These are phyloP conservation scores for Sparidentex hasta DNA, from an alignment of 2,797 vertebrate species.

Conservation along the genomic window DNA sequence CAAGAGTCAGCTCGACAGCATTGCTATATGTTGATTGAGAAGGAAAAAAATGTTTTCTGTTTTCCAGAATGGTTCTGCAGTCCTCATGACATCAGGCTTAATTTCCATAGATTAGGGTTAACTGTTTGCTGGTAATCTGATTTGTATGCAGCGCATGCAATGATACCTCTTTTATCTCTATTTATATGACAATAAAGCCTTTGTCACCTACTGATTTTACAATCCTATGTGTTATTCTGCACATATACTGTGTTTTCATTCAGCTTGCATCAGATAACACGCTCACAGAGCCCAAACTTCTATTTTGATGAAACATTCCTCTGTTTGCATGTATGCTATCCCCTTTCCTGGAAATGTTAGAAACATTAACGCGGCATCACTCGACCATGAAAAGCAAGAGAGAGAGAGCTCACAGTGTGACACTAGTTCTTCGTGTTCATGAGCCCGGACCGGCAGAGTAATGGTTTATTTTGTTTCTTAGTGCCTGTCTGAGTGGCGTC, in stretches of 20 bases:
- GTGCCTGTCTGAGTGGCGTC: conserved; percentile 48
- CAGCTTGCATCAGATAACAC: neutral
- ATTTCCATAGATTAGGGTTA: neutral
- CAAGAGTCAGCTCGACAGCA: neutral
- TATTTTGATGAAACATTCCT: neutral
- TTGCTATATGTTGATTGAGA: neutral
- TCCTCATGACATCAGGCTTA: neutral
- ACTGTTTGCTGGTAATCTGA: neutral
- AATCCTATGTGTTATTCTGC: neutral
- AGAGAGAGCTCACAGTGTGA: conserved; percentile 18
- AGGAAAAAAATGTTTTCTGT: neutral
- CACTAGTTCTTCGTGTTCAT: conserved; percentile 12
- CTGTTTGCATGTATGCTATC: neutral
- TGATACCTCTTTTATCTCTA: no score
- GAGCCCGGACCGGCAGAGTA: conserved; percentile 30
- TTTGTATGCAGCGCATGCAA: neutral
- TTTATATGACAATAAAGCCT: no score
- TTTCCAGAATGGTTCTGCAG: neutral
- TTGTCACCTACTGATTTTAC: neutral
- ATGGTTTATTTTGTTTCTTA: conserved; percentile 51
- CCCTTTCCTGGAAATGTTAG: conserved; percentile 19
- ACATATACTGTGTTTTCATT: no score
- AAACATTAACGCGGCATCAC: conserved; percentile 9
- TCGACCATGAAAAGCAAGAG: conserved; percentile 26
- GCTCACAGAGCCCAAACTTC: neutral